Conservation (phyloP, 37 sponge, comb jelly and placozoan species). For the Haliclona indistincta region DNA sequence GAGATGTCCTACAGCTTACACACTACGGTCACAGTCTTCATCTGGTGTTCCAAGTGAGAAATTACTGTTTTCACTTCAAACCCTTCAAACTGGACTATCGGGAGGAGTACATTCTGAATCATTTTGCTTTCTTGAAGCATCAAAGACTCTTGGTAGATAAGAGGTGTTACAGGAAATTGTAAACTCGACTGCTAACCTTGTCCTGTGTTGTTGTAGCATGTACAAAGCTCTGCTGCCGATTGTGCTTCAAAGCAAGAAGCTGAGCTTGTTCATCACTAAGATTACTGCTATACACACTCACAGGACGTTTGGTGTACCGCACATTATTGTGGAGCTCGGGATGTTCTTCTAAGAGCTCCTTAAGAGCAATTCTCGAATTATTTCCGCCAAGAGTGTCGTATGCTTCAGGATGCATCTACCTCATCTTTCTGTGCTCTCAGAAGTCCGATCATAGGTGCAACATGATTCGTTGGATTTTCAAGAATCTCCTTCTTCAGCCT, state of each 20-base stretch:
- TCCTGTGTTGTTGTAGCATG: background rate
- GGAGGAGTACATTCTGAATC: too few relatives aligned
- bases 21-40: too few relatives aligned
- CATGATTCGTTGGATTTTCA: background rate
- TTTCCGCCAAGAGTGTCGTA: slow-evolving; percentile 3
- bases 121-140: too few relatives aligned
- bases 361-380: background rate
- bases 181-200: too few relatives aligned
- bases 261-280: background rate
- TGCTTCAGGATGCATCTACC: background rate
- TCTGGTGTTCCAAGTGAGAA: too few relatives aligned
- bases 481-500: background rate
- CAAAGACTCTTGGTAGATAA: too few relatives aligned
- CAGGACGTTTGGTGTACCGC: background rate
- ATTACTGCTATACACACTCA: background rate
- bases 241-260: background rate
- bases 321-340: background rate
- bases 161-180: too few relatives aligned
- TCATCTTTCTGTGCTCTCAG: background rate
- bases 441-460: background rate
- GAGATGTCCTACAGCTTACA: too few relatives aligned
- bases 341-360: background rate
- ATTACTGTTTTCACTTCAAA: too few relatives aligned
- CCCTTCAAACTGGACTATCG: too few relatives aligned
- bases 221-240: background rate